Evolutionary conservation across 2,113 vertebrate species (phyloP).

Genomic region (Pseudorasbora parva): DNA sequence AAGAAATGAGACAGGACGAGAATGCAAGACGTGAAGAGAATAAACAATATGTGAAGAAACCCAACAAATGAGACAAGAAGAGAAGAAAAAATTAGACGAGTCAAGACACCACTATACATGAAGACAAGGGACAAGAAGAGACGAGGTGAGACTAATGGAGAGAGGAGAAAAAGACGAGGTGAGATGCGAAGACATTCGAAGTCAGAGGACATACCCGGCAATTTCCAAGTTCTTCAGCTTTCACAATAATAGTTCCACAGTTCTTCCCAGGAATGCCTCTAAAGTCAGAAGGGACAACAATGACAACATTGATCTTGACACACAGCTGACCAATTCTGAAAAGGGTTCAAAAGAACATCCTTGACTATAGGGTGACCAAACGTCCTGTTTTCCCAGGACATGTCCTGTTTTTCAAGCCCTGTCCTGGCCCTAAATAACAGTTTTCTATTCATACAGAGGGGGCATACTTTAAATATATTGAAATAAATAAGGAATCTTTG

Average conservation of each 20-base stretch:
- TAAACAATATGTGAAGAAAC: background rate
- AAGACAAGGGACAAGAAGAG: too few species aligned
- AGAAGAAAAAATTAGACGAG: background rate
- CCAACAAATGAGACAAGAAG: background rate
- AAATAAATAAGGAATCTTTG: too few species aligned
- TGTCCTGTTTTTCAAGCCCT: too few species aligned
- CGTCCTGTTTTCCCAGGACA: too few species aligned
- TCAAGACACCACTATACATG: too few species aligned
- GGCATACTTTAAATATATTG: too few species aligned
- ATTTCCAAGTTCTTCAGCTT: slow-evolving; percentile 92
- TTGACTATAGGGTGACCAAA: too few species aligned
- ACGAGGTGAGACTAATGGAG: too few species aligned
- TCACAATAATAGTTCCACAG: slow-evolving; percentile 90
- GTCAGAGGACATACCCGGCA: slow-evolving; percentile 81
- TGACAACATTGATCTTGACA: slow-evolving; percentile 14
- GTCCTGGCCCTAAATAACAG: too few species aligned
- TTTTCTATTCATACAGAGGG: too few species aligned
- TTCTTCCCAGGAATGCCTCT: slow-evolving; percentile 96
- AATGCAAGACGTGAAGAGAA: background rate
- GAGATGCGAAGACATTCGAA: background rate
- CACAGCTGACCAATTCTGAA: background rate
- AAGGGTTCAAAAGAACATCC: background rate
- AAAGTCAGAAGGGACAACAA: slow-evolving; percentile 48
- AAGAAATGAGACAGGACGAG: background rate
- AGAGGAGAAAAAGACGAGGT: background rate